Base-by-base conservation (phyloP, 2,888 invertebrate genomes). In the Chloromyia formosa region DNA sequence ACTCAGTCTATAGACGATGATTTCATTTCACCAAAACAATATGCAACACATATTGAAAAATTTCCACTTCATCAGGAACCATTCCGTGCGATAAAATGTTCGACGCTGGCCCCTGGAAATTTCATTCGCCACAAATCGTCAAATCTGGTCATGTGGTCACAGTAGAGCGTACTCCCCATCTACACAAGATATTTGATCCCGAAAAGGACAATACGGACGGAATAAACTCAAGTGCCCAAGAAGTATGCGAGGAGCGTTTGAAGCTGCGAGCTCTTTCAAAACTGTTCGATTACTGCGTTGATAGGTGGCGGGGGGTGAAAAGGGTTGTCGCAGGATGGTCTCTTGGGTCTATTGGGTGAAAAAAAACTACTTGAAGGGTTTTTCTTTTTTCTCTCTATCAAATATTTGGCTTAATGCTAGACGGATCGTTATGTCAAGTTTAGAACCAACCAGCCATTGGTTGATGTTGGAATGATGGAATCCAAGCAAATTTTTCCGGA, bases 31-130 rank as follows among this genome's bases (percentile, higher is more conserved):
- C 18, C 22, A 45, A 66, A 66, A 66, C 66, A 66, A 22, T 22
- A 64, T 58, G 71, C 56, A 54, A 35, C 72, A 66, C 72, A 75
- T 73, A 75, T 73, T 75, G 81, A 81, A 81, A 84, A 82, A 83
- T 84, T 84, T 84, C 84, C 84, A 84, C 84, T 82, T 84, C 84
- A 84, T 82, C 84, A 83, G 82, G 82, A 82, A 81, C 82, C 82
- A 84, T 84, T 84, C 84, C 84, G 82, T 81, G 79, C 83, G 80
- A 84, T 84, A 84, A 84, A 84, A 83, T 84, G 81, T 81, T 74
- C 71, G 69, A 73, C 40, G 23, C 45, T 35, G 27, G 27, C 49
- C 62, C 66, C 49, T 9, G 18, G 23, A 60, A 60, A 23, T 22
- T 60, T n/a, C 10, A 18, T 12, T 20, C 16, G 16, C 20, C 66